Percentiles rank a stretch among this genome's conserved stretches.
Conservation (phyloP, 2,888 invertebrate genomes). For the Pelosia muscerda region DNA sequence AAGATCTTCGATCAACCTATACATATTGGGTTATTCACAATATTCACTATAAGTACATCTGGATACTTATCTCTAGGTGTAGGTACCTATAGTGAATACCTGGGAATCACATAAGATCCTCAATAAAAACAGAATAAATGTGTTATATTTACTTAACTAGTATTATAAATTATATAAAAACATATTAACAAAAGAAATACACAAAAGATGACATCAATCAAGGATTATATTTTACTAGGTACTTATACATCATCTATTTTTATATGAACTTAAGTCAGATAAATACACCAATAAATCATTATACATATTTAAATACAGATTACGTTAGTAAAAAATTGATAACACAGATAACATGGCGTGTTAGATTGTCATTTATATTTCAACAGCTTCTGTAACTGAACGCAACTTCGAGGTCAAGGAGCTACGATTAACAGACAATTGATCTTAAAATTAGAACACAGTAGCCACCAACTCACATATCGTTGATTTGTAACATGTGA, state of each 20-base stretch:
- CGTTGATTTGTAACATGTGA: slow-evolving; percentile 19
- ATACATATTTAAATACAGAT: slow-evolving; percentile 20
- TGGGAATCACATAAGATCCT: too few relatives aligned
- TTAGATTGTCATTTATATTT: slow-evolving; percentile 31
- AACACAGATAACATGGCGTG: slow-evolving; percentile 26
- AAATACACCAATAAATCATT: slow-evolving; percentile 17
- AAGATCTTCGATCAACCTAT: too few relatives aligned
- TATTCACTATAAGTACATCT: too few relatives aligned
- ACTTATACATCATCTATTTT: background rate
- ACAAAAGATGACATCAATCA: background rate
- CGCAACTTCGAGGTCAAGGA: slow-evolving; percentile 34
- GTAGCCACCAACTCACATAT: slow-evolving; percentile 17
- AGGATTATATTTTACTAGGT: background rate
- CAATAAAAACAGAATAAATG: background rate
- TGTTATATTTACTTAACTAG: background rate
- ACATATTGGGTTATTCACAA: too few relatives aligned
- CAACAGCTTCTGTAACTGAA: slow-evolving; percentile 39
- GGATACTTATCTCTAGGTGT: too few relatives aligned
- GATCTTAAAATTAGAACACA: slow-evolving; percentile 37
- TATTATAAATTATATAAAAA: background rate
- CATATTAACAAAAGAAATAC: background rate
- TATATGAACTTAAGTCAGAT: background rate
- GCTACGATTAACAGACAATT: slow-evolving; percentile 30
- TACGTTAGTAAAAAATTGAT: slow-evolving; percentile 33
- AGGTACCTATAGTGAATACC: too few relatives aligned